These are phyloP conservation scores for Phthorimaea operculella DNA, from an alignment of 1,140 invertebrate species.

Conservation along the genomic window DNA sequence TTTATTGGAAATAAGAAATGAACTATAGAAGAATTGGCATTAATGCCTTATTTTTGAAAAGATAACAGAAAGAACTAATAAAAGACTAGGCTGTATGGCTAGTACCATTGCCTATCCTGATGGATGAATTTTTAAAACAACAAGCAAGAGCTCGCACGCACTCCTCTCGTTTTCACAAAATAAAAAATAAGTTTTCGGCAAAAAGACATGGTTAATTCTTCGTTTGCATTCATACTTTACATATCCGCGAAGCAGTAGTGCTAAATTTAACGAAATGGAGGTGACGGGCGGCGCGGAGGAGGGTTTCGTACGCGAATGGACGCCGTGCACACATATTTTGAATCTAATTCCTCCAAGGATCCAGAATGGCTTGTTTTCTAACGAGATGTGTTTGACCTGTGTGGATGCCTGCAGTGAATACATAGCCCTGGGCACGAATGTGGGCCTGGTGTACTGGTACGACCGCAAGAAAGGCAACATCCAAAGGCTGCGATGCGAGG, in stretches of 20 bases:
- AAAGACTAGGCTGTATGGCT: too few species aligned
- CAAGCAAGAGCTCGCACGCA: not conserved
- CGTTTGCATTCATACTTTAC: not conserved
- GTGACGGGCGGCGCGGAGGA: slow-evolving; percentile 68
- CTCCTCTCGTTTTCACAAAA: slow-evolving; percentile 1
- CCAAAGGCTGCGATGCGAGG: slow-evolving; percentile 82
- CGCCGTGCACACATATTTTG: slow-evolving; percentile 80
- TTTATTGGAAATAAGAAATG: too few species aligned
- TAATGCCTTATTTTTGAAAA: too few species aligned
- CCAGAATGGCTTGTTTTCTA: slow-evolving; percentile 81
- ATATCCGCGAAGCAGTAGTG: not conserved
- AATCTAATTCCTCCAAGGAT: slow-evolving; percentile 82
- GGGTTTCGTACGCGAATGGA: slow-evolving; percentile 81
- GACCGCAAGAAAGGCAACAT: slow-evolving; percentile 80
- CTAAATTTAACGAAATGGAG: slow-evolving; percentile 42
- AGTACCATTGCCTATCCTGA: too few species aligned
- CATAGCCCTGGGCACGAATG: slow-evolving; percentile 86
- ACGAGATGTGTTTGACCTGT: slow-evolving; percentile 84
- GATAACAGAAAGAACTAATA: too few species aligned
- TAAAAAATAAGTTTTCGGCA: not conserved
- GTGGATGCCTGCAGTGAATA: slow-evolving; percentile 83
- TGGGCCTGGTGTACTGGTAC: slow-evolving; percentile 88
- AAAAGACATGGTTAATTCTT: not conserved
- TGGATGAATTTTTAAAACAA: too few species aligned
- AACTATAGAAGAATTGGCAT: too few species aligned